Percentiles rank a stretch among this genome's conserved stretches.
Evolutionary conservation across 2,113 vertebrate genomes (phyloP).

Genomic region (Onychostoma macrolepis): DNA sequence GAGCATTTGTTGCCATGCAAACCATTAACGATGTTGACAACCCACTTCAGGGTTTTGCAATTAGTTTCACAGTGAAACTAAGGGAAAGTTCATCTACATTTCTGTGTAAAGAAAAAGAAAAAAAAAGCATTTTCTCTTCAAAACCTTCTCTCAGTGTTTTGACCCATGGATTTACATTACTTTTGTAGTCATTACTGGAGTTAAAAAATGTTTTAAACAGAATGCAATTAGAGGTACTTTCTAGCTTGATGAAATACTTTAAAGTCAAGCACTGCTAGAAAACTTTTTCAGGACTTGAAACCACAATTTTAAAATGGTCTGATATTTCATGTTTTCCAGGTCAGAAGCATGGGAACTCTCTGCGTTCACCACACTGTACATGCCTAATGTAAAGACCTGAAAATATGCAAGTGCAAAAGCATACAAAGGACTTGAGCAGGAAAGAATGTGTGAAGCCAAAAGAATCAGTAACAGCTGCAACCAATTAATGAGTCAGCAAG

Average conservation of each 20-base stretch:
- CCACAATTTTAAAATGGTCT: background rate
- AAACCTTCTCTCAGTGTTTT: background rate
- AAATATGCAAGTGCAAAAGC: background rate
- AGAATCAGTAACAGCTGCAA: conserved; percentile 1
- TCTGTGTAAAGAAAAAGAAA: background rate
- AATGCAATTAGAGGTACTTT: background rate
- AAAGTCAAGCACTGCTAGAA: background rate
- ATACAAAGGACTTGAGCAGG: background rate
- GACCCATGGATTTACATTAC: background rate
- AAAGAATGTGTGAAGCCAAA: background rate
- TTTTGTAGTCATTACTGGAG: background rate
- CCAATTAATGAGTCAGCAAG: conserved; percentile 21
- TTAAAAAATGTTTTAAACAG: background rate
- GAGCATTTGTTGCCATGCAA: background rate
- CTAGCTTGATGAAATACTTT: background rate
- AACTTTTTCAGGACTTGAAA: background rate
- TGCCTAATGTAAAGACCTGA: background rate
- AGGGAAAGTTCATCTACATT: background rate
- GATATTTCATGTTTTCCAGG: background rate
- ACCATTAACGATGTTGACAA: background rate
- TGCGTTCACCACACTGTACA: background rate
- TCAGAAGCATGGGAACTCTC: background rate
- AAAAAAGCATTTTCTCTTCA: background rate
- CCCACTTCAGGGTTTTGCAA: background rate
- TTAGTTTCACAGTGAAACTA: background rate